These are phyloP conservation scores for Enteromius unitaeniatus DNA, from an alignment of 2,797 vertebrate genomes.

Conservation along the genomic window DNA sequence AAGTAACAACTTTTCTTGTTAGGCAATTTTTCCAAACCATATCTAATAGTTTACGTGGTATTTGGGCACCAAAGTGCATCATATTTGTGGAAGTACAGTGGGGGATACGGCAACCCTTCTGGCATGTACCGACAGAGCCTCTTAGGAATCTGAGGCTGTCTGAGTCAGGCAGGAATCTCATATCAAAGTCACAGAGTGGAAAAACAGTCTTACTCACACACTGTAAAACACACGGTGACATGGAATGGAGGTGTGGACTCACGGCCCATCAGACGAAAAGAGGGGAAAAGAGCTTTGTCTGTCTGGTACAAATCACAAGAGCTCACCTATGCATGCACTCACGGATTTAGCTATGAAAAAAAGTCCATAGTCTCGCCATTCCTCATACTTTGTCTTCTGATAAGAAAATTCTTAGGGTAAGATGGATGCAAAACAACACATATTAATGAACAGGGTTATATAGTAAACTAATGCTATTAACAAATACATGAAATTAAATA, in stretches of 20 bases:
- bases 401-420: neutral
- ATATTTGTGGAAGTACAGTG: slow-evolving; percentile 65
- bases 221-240: slow-evolving; percentile 59
- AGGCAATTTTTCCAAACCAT: neutral
- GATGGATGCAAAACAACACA: slow-evolving; percentile 23
- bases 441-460: slow-evolving; percentile 15
- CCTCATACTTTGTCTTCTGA: slow-evolving; percentile 4
- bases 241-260: slow-evolving; percentile 36
- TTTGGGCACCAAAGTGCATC: neutral
- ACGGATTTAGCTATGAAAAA: slow-evolving; percentile 23
- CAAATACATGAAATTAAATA: neutral
- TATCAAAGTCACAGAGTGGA: slow-evolving; percentile 58
- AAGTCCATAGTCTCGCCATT: slow-evolving; percentile 18
- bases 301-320: slow-evolving; percentile 44
- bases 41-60: neutral
- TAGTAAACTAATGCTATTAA: neutral
- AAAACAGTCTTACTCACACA: slow-evolving; percentile 45
- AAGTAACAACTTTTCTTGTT: neutral
- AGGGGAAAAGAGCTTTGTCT: slow-evolving; percentile 39
- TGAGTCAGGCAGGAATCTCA: slow-evolving; percentile 68
- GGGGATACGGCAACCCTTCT: slow-evolving; percentile 66
- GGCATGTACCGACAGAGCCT: slow-evolving; percentile 65
- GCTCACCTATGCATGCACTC: slow-evolving; percentile 36
- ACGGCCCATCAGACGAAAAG: slow-evolving; percentile 35
- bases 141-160: slow-evolving; percentile 66